Conservation (phyloP, 2,113 vertebrate species). For the Podarcis raffonei region DNA sequence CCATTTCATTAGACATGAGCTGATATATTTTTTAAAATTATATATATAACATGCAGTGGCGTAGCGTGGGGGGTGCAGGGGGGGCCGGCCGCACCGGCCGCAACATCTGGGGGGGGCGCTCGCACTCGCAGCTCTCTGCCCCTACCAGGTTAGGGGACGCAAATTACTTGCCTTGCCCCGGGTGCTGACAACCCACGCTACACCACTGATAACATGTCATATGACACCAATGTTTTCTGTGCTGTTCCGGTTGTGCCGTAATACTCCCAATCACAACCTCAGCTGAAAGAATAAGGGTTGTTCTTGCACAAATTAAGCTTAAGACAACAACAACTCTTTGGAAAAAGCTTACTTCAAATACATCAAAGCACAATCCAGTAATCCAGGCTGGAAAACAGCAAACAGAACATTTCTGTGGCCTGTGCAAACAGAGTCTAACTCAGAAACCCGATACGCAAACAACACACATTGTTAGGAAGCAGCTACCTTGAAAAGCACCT, state of each 20-base stretch:
- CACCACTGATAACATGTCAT: no score
- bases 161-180: no score
- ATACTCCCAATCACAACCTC: not conserved
- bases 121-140: no score
- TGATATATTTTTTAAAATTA: not conserved
- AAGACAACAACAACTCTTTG: not conserved
- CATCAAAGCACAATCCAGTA: not conserved
- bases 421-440: not conserved
- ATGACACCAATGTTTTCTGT: not conserved
- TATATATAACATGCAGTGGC: no score
- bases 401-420: not conserved
- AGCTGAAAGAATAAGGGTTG: not conserved
- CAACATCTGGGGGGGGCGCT: no score
- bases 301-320: not conserved
- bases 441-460: not conserved
- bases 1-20: not conserved
- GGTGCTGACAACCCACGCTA: no score
- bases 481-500: not conserved
- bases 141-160: no score
- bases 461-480: not conserved
- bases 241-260: not conserved
- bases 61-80: no score
- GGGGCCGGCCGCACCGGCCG: no score
- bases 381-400: not conserved
- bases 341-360: not conserved